A percentile compares a stretch with the other conserved stretches of the same genome.
These are phyloP conservation scores for Pantherophis alleghaniensis DNA, from an alignment of 2,797 vertebrate species.

Conservation along the genomic window DNA sequence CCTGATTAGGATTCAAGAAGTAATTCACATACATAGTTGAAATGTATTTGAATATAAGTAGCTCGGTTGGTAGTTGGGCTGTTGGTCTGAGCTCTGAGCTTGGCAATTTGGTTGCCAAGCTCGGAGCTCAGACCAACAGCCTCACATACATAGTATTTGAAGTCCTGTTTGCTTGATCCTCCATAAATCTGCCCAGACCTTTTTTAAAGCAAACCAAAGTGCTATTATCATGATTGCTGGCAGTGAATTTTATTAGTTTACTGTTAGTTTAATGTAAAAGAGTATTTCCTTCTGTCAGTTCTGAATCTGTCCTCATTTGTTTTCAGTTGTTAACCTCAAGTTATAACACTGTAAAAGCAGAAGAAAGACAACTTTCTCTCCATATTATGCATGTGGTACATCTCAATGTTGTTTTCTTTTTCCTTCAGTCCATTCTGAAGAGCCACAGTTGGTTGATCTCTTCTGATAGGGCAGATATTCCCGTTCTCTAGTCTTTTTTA, in stretches of 20 bases:
- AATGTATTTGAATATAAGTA: no score
- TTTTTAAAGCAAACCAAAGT: background rate
- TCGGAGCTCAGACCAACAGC: no score
- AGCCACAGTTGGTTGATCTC: background rate
- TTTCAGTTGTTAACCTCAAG: background rate
- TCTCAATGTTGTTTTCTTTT: background rate
- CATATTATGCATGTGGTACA: background rate
- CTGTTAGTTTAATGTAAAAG: background rate
- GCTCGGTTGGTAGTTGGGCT: no score
- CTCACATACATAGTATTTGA: background rate
- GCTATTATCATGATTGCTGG: background rate
- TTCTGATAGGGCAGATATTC: background rate
- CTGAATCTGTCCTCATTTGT: background rate
- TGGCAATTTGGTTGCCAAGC: no score
- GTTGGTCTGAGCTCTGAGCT: no score
- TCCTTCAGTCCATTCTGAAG: background rate
- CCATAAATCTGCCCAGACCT: background rate
- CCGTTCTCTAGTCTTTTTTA: background rate
- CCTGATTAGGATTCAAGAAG: background rate
- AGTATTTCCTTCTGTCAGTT: background rate
- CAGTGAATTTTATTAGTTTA: background rate
- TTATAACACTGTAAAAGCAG: background rate
- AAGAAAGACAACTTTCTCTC: background rate
- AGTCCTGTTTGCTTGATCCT: background rate
- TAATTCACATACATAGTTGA: background rate